These are phyloP conservation scores for Cryptotermes secundus DNA, from an alignment of 1,140 invertebrate genomes.

Conservation along the genomic window DNA sequence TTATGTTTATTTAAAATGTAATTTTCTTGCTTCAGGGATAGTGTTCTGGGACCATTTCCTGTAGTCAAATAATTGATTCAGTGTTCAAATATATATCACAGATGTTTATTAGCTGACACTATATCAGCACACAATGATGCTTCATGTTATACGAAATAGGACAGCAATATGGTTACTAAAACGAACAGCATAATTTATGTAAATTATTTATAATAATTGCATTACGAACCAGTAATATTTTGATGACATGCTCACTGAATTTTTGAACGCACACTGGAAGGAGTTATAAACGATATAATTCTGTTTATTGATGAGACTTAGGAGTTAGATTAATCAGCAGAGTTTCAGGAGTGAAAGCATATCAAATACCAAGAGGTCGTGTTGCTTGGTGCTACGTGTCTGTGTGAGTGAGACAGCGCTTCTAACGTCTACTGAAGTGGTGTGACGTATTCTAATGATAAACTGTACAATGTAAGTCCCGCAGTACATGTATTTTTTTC, in stretches of 20 bases:
- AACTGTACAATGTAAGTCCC: background rate
- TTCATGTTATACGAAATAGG: background rate
- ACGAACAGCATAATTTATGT: background rate
- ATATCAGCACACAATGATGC: background rate
- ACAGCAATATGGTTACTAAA: background rate
- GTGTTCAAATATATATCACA: background rate
- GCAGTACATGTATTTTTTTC: conserved; percentile 4
- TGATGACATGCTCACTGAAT: background rate
- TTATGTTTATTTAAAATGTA: background rate
- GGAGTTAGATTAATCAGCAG: background rate
- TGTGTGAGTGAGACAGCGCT: background rate
- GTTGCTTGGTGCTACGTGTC: background rate
- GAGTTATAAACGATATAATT: too few species aligned
- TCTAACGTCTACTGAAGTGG: background rate
- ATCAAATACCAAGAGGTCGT: background rate
- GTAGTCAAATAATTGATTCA: background rate
- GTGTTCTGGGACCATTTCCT: background rate
- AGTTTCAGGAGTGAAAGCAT: background rate
- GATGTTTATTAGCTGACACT: too few species aligned
- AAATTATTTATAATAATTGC: too few species aligned
- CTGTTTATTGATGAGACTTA: background rate
- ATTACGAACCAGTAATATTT: too few species aligned
- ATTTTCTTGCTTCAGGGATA: background rate
- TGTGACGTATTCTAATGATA: background rate
- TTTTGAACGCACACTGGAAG: background rate